Conservation (phyloP, 2,797 vertebrate genomes). For the Brachyalestes nurse region DNA sequence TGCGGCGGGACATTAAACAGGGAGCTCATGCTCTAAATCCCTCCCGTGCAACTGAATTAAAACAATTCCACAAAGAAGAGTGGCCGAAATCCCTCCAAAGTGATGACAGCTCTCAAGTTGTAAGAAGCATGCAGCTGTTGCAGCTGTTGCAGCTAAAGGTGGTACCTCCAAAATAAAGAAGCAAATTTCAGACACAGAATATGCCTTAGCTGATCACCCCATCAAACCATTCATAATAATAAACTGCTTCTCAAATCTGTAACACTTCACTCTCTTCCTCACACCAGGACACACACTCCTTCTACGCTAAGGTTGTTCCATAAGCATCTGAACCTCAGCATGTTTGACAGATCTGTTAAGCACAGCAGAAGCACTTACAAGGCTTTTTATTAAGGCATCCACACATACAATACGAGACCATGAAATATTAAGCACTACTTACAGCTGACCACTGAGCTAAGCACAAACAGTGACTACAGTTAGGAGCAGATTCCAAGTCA, state of each 20-base stretch:
- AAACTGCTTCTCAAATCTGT: not conserved
- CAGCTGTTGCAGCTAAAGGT: too few relatives aligned
- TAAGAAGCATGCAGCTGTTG: too few relatives aligned
- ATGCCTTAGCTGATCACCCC: too few relatives aligned
- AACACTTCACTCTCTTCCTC: not conserved
- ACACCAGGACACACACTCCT: not conserved
- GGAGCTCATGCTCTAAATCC: too few relatives aligned
- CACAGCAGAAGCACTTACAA: conserved; percentile 2
- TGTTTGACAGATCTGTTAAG: not conserved
- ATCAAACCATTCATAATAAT: too few relatives aligned
- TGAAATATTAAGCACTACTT: conserved; percentile 7
- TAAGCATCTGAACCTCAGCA: not conserved
- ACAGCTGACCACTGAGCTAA: not conserved
- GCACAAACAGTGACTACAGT: not conserved
- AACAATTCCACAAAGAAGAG: too few relatives aligned
- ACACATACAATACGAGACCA: conserved; percentile 1
- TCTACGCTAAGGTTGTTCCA: not conserved
- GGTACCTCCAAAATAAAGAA: too few relatives aligned
- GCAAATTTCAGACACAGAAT: too few relatives aligned
- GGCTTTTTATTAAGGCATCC: not conserved
- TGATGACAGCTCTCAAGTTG: too few relatives aligned
- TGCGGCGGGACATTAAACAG: too few relatives aligned
- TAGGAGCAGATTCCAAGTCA: not conserved
- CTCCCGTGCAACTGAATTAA: too few relatives aligned
- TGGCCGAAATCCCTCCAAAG: too few relatives aligned